Conservation (phyloP, 2,888 invertebrate genomes). For the Phalangium opilio region DNA sequence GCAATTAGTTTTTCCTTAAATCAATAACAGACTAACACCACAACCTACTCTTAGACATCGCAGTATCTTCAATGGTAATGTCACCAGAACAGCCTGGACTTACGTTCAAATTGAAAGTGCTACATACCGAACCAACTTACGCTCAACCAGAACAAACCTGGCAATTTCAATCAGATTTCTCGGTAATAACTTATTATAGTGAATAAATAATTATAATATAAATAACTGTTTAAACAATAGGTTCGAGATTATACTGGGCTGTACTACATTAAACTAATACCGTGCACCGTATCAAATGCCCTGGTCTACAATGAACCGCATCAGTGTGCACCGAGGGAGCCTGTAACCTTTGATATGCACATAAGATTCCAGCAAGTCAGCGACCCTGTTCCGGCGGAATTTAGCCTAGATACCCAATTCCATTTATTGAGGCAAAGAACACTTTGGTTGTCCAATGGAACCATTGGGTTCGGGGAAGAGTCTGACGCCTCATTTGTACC, state of each 20-base stretch:
- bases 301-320: conserved; percentile 24
- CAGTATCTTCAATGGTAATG: conserved; percentile 25
- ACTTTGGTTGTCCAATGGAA: conserved; percentile 27
- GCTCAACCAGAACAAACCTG: conserved; percentile 30
- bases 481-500: conserved; percentile 27
- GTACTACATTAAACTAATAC: conserved; percentile 28
- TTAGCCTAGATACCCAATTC: conserved; percentile 29
- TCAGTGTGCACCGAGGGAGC: conserved; percentile 27
- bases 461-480: conserved; percentile 22
- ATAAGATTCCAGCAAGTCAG: conserved; percentile 32
- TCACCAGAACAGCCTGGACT: conserved; percentile 27
- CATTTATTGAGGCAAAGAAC: conserved; percentile 26
- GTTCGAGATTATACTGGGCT: conserved; percentile 30
- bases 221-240: conserved; percentile 18
- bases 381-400: conserved; percentile 30
- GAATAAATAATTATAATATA: too few species aligned
- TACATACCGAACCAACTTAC: conserved; percentile 27
- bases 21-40: too few species aligned
- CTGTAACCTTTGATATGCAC: conserved; percentile 29
- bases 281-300: conserved; percentile 26
- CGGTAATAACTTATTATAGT: conserved; percentile 23
- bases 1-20: too few species aligned
- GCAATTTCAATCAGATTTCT: conserved; percentile 29
- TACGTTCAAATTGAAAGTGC: conserved; percentile 26
- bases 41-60: conserved; percentile 16